A percentile compares a stretch with the other conserved stretches of the same genome.
phyloP scores from a whole-genome alignment of 2,888 invertebrate genomes.

The Octodonta nipae region DNA sequence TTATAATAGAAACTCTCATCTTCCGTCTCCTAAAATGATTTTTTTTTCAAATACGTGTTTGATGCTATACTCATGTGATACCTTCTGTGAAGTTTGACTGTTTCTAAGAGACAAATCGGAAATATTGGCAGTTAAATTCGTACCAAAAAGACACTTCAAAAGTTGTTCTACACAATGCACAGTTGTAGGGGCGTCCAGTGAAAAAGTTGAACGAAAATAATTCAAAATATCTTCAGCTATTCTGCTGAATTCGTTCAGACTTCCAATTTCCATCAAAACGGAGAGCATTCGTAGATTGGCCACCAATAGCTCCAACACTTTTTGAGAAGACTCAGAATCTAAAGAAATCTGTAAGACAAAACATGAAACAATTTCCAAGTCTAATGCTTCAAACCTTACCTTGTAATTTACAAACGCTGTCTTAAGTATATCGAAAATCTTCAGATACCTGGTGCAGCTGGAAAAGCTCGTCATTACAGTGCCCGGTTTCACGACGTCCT shows the following conservation, averaged over 20 bases:
- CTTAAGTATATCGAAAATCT: constrained; percentile 67
- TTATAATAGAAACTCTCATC: constrained; percentile 31
- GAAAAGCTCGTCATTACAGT: constrained; percentile 51
- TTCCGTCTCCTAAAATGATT: too few species aligned
- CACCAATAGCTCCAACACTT: constrained; percentile 54
- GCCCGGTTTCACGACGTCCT: constrained; percentile 21
- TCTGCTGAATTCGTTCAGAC: constrained; percentile 54
- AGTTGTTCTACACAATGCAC: constrained; percentile 68
- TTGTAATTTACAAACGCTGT: constrained; percentile 79
- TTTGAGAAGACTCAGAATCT: constrained; percentile 61
- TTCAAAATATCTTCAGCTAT: constrained; percentile 68
- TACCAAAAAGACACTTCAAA: constrained; percentile 60
- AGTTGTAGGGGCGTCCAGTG: constrained; percentile 53
- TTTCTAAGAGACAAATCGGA: constrained; percentile 21
- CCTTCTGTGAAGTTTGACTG: neutral
- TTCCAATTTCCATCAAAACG: constrained; percentile 55
- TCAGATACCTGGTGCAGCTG: constrained; percentile 67
- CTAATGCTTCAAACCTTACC: constrained; percentile 35
- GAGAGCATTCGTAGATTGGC: constrained; percentile 52
- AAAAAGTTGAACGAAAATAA: constrained; percentile 59
- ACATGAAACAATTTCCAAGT: neutral
- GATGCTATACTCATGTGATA: neutral
- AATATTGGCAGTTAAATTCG: constrained; percentile 48
- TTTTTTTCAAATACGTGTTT: too few species aligned
- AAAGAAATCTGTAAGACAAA: constrained; percentile 52